Percentiles rank a stretch among this genome's conserved stretches.
Conservation (phyloP, 2,888 invertebrate genomes). For the Drosophila subquinaria region DNA sequence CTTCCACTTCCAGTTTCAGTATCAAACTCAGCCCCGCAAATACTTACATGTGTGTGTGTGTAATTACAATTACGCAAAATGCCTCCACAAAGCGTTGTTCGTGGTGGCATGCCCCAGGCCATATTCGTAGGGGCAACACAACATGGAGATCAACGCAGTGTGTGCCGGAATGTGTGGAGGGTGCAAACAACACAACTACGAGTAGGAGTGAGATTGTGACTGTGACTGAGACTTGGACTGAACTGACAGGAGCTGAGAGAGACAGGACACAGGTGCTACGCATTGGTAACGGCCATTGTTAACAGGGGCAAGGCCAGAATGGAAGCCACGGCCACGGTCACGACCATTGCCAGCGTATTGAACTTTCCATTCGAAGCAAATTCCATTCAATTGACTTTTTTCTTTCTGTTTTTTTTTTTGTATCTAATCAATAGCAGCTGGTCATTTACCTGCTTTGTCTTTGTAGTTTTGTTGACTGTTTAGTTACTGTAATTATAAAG, state of each 20-base stretch:
- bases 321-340: constrained; percentile 1
- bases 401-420: not conserved
- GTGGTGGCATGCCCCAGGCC: constrained; percentile 37
- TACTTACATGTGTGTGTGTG: constrained; percentile 48
- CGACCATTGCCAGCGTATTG: constrained; percentile 18
- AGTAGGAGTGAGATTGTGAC: not conserved
- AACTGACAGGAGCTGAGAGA: not conserved
- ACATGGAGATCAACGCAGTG: constrained; percentile 12
- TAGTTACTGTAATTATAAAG: constrained; percentile 49
- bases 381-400: constrained; percentile 61
- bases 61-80: constrained; percentile 74
- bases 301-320: constrained; percentile 10
- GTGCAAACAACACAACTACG: constrained; percentile 42
- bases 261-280: constrained; percentile 5
- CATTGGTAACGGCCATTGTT: constrained; percentile 7
- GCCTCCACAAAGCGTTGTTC: constrained; percentile 21
- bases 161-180: constrained; percentile 17
- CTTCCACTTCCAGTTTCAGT: not conserved
- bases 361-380: constrained; percentile 50
- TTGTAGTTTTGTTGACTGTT: constrained; percentile 2
- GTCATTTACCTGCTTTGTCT: constrained; percentile 6
- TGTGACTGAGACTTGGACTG: not conserved
- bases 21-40: not conserved
- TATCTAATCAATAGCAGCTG: constrained; percentile 47
- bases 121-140: not conserved